A percentile compares a stretch with the other conserved stretches of the same genome.
phyloP scores from a whole-genome alignment of 2,797 vertebrate genomes.

The Acrossocheilus wenchowensis region DNA sequence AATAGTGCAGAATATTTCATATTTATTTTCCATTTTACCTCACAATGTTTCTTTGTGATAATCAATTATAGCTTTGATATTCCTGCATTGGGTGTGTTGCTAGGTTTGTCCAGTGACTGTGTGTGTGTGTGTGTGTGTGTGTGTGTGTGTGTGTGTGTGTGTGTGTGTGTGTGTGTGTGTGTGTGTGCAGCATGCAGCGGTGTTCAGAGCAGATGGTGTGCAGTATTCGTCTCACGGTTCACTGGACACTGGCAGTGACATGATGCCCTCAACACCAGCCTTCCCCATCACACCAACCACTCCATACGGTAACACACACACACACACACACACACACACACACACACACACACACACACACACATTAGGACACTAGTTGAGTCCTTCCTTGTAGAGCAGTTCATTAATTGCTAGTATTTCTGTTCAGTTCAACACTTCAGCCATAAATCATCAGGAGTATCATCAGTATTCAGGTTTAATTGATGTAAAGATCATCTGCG shows the following conservation, averaged over 20 bases:
- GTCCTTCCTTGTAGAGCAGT: neutral
- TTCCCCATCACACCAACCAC: slow-evolving; percentile 84
- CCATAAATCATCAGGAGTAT: neutral
- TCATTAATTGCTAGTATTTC: neutral
- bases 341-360: neutral
- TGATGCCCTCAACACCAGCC: slow-evolving; percentile 78
- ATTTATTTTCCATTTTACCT: too few relatives aligned
- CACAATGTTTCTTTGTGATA: neutral
- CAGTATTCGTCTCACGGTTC: slow-evolving; percentile 70
- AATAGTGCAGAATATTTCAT: too few relatives aligned
- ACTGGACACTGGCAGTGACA: slow-evolving; percentile 75
- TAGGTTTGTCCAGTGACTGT: too few relatives aligned
- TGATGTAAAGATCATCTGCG: neutral
- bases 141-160: neutral
- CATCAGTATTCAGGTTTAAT: neutral
- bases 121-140: neutral
- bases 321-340: neutral
- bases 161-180: slow-evolving; percentile 7
- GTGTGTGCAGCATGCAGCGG: slow-evolving; percentile 70
- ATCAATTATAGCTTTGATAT: neutral
- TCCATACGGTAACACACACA: slow-evolving; percentile 74
- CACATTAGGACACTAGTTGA: neutral
- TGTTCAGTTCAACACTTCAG: neutral
- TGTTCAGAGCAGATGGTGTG: slow-evolving; percentile 71
- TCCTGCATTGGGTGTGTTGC: neutral